Base-by-base conservation (phyloP, 2,113 vertebrate genomes). In the Trogon surrucura region DNA sequence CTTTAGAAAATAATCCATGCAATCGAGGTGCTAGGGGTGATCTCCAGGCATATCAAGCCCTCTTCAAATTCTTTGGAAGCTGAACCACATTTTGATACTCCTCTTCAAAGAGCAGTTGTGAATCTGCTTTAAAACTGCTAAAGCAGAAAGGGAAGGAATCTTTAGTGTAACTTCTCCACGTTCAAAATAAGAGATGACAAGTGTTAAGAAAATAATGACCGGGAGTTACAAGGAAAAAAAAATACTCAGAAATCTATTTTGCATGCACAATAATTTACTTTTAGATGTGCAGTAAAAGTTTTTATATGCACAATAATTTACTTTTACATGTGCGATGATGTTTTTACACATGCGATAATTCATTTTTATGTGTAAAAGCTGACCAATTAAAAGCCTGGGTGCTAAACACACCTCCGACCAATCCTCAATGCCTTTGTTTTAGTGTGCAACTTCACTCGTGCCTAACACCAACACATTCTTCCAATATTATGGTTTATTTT, bases 241-340 rank as follows among this genome's bases (percentile, higher is more conserved):
- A 85, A 80, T 4, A 48, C 41, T 41, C 81, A 73, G 38, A 85
- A 80, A 92, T 96, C 92, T 91, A 94, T 96, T 87, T 95, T 96
- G 81, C 88, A 48, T 65, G 81, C 81, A 85, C 80, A 95, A 74
- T 97, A 97, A 96, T 97, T 97, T 97, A 95, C 88, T 97, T 97
- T 97, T 95, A 97, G 92, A 83, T 96, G 83, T 71, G 93, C 97
- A 95, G 94, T 97, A 95, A 97, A 41, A 97, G 94, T 73, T 97
- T 97, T 97, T 97, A 97, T 95, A 95, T n/a, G 86, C 74, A 83
- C 85, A 87, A 56, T 97, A 96, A 97, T 96, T 97, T 97, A 96
- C 94, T 92, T 96, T 97, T 96, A 97, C 91, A 89, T 1, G 62
- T 80, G 89, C 89, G 91, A 94, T 96, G 94, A 96, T 91, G 89